Base-by-base conservation (phyloP, 2,113 vertebrate genomes). In the Seriola aureovittata region DNA sequence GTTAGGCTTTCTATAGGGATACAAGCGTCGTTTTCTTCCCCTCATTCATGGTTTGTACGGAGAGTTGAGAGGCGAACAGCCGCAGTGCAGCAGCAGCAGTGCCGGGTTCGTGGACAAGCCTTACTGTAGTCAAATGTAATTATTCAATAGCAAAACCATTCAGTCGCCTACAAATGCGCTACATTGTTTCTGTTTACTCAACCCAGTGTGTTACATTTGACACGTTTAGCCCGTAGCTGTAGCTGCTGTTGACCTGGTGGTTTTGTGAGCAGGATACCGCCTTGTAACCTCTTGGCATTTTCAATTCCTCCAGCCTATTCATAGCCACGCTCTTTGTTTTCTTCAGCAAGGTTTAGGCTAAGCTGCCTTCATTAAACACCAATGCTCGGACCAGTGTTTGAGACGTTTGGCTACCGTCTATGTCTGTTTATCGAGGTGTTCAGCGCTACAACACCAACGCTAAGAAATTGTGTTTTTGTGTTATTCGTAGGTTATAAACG, bases 271-370 rank as follows among this genome's bases (percentile, higher is more conserved):
- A 55, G 54, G 58, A 58, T 36, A n/a, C 19, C 63, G 46, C 52
- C 52, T 46, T 44, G 12, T 78, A 58, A 72, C 81, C 67, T 79
- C 81, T 59, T 78, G 76, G 64, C 65, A 64, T 68, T 79, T 58
- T 71, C 79, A 34, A 2, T 21, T 62, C 79, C 84, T 87, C n/a
- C 85, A 66, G 70, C 81, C 75, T 73, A 42, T 82, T 85, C 85
- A 75, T 17, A 80, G 85, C 88, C 85, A 11, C 52, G 89, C 89
- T 93, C 93, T 94, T 93, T 93, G 92, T 93, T 92, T 91, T 91
- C 84, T 44, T 75, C 71, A 16, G 32, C 78, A 46, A 38, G 71
- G 21, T 80, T 79, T 42, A 19, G 59, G 81, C 87, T 84, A 80
- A 90, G 92, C 89, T 88, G 75, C 87, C 63, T 62, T 68, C 40